These are phyloP conservation scores for Planococcus citri DNA, from an alignment of 1,140 invertebrate genomes.

Conservation along the genomic window DNA sequence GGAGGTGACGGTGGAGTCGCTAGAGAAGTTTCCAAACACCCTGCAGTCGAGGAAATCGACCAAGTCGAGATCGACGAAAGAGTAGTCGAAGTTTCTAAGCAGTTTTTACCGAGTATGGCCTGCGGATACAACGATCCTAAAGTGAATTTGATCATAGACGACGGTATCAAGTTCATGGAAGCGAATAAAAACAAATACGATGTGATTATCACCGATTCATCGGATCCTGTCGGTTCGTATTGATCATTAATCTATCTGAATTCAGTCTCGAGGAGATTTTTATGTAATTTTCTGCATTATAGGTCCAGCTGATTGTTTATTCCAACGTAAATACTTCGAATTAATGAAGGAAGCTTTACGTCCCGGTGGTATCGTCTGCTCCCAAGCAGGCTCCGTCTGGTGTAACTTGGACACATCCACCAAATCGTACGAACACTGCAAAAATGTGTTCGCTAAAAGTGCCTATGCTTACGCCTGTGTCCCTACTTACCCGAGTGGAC, in stretches of 20 bases:
- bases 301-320: constrained; percentile 56
- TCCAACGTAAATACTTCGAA: constrained; percentile 76
- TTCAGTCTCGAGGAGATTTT: too few species aligned
- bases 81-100: constrained; percentile 84
- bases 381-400: constrained; percentile 86
- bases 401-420: constrained; percentile 65
- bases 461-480: constrained; percentile 72
- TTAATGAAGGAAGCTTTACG: constrained; percentile 71
- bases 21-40: constrained; percentile 88
- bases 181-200: constrained; percentile 78
- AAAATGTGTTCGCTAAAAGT: constrained; percentile 58
- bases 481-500: constrained; percentile 89
- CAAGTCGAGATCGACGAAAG: constrained; percentile 90
- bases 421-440: constrained; percentile 58
- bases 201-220: constrained; percentile 96
- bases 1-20: constrained; percentile 95
- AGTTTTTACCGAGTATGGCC: constrained; percentile 83
- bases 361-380: constrained; percentile 82
- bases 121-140: constrained; percentile 72
- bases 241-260: background rate
- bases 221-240: constrained; percentile 72
- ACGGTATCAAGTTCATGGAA: constrained; percentile 91
- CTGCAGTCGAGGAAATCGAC: constrained; percentile 67
- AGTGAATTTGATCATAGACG: constrained; percentile 69
- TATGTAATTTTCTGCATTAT: background rate